phyloP scores from a whole-genome alignment of 2,888 invertebrate species.

The Cecidostiba fungosa region DNA sequence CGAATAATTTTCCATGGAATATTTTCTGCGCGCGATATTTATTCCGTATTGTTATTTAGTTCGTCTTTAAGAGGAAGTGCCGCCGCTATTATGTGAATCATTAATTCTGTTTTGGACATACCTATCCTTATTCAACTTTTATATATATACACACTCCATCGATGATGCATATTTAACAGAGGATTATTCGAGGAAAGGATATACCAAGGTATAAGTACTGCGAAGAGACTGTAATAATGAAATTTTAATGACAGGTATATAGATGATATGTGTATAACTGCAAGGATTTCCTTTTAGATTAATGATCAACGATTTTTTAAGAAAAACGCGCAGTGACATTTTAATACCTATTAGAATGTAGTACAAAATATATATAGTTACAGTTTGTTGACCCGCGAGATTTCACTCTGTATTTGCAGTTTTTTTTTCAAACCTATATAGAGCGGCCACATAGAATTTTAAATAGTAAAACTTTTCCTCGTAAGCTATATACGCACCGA shows the following conservation, averaged over 20 bases:
- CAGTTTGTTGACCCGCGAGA: not conserved
- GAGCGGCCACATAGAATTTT: no score
- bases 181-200: not conserved
- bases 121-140: not conserved
- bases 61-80: not conserved
- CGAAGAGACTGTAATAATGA: not conserved
- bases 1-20: constrained; percentile 4
- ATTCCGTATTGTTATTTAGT: not conserved
- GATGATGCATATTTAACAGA: not conserved
- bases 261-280: not conserved
- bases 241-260: not conserved
- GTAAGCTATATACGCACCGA: not conserved
- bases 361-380: not conserved
- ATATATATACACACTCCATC: not conserved
- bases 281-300: not conserved
- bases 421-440: not conserved
- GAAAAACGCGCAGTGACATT: not conserved
- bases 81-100: not conserved
- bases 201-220: no score
- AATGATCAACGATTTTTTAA: not conserved
- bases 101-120: not conserved
- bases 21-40: not conserved
- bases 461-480: not conserved
- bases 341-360: no score
- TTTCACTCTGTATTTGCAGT: not conserved